A percentile compares a stretch with the other conserved stretches of the same genome.
Evolutionary conservation across 2,888 invertebrate species (phyloP).

Genomic region (Anagyrus pseudococci): DNA sequence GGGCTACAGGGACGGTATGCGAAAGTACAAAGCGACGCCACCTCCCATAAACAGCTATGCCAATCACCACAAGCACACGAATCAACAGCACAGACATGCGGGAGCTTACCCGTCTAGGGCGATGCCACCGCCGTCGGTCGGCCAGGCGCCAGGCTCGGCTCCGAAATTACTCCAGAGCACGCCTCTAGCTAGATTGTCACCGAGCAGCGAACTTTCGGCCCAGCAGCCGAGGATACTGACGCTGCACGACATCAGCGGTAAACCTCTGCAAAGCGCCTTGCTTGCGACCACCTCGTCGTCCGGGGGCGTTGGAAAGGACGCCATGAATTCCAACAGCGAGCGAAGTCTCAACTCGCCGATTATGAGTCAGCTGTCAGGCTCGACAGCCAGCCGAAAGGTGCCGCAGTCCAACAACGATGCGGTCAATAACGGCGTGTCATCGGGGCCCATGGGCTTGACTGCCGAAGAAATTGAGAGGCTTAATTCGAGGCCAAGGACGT

Average conservation of each 20-base stretch:
- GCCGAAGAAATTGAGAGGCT: slow-evolving; percentile 93
- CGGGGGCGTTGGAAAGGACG: slow-evolving; percentile 86
- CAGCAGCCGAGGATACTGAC: slow-evolving; percentile 93
- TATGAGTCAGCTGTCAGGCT: slow-evolving; percentile 89
- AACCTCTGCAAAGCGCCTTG: slow-evolving; percentile 87
- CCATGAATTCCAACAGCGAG: slow-evolving; percentile 90
- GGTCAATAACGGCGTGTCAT: slow-evolving; percentile 69
- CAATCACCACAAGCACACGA: slow-evolving; percentile 75
- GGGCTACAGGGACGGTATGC: slow-evolving; percentile 86
- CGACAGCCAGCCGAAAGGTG: slow-evolving; percentile 79
- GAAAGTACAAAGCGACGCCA: slow-evolving; percentile 88
- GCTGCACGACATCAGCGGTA: slow-evolving; percentile 91
- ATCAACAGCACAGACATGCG: slow-evolving; percentile 69
- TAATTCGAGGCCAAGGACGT: slow-evolving; percentile 85
- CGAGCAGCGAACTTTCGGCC: slow-evolving; percentile 89
- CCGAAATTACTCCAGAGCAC: slow-evolving; percentile 86
- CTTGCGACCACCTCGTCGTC: slow-evolving; percentile 89
- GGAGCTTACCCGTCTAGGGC: slow-evolving; percentile 74
- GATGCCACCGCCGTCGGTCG: slow-evolving; percentile 69
- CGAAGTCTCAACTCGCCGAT: slow-evolving; percentile 91
- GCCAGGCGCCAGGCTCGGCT: slow-evolving; percentile 67
- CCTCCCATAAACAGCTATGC: slow-evolving; percentile 80
- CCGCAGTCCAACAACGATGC: slow-evolving; percentile 71
- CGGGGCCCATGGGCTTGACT: slow-evolving; percentile 81
- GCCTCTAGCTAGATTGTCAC: slow-evolving; percentile 87